These are phyloP conservation scores for Atrichornis clamosus DNA, from an alignment of 2,113 vertebrate genomes.

Conservation along the genomic window DNA sequence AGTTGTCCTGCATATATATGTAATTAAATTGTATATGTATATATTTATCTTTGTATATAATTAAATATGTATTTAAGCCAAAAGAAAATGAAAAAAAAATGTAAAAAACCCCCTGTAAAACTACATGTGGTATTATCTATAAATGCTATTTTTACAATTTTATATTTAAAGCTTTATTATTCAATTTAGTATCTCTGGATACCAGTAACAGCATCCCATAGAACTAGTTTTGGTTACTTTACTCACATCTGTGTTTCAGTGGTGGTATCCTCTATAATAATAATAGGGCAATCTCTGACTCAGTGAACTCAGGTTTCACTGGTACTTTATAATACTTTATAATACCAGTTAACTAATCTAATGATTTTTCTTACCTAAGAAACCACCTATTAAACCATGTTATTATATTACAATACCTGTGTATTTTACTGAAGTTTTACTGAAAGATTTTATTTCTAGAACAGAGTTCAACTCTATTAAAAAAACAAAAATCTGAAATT, in stretches of 20 bases:
- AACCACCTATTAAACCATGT: not conserved
- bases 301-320: not conserved
- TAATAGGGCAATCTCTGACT: not conserved
- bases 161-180: not conserved
- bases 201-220: not conserved
- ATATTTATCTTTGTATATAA: not conserved
- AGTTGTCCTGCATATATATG: not conserved
- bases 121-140: accelerated
- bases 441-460: not conserved
- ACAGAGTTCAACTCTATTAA: not conserved
- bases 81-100: not conserved
- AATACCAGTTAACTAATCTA: not conserved
- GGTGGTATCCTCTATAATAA: not conserved
- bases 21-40: not conserved
- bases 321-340: not conserved
- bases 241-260: not conserved
- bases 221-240: not conserved
- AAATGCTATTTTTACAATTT: not conserved
- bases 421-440: not conserved
- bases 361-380: not conserved
- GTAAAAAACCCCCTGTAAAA: not conserved
- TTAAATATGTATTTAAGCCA: not conserved
- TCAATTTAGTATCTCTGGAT: not conserved
- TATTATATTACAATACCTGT: not conserved
- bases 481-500: not conserved